Percentiles rank a stretch among this genome's conserved stretches.
phyloP scores from a whole-genome alignment of 2,797 vertebrate genomes.

The Nyctalus aviator region DNA sequence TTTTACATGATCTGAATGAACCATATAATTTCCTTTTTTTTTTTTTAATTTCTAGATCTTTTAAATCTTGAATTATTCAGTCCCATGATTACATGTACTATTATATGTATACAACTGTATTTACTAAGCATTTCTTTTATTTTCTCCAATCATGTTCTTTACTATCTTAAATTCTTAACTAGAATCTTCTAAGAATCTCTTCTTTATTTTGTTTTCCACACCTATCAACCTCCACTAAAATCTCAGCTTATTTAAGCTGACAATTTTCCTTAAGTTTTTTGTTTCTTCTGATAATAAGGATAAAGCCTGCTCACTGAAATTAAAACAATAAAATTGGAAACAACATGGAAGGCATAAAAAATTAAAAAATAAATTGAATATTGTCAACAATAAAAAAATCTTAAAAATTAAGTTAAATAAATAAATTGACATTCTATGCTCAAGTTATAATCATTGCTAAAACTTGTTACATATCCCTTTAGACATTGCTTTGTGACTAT shows the following conservation, averaged over 20 bases:
- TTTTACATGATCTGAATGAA: not conserved
- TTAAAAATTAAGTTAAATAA: conserved; percentile 25
- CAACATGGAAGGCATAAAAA: conserved; percentile 26
- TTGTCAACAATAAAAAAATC: not conserved
- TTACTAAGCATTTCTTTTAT: conserved; percentile 9
- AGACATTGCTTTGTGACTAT: not conserved
- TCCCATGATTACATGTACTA: not conserved
- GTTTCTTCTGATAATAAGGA: not conserved
- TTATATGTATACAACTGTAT: not conserved
- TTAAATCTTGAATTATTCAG: conserved; percentile 18
- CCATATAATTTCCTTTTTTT: not conserved
- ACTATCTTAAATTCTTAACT: conserved; percentile 42
- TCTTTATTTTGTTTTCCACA: conserved; percentile 11
- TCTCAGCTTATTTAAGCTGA: conserved; percentile 14
- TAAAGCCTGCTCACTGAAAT: conserved; percentile 38
- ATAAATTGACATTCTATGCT: not conserved
- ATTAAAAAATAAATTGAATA: conserved; percentile 12
- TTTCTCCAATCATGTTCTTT: conserved; percentile 26
- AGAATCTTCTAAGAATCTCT: not conserved
- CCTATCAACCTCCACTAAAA: not conserved
- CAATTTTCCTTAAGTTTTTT: conserved; percentile 27
- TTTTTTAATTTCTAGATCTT: not conserved
- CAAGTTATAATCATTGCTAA: conserved; percentile 1
- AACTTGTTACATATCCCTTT: not conserved
- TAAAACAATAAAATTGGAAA: conserved; percentile 42